These are phyloP conservation scores for Aproaerema taeniolella DNA, from an alignment of 2,888 invertebrate species.

Conservation along the genomic window DNA sequence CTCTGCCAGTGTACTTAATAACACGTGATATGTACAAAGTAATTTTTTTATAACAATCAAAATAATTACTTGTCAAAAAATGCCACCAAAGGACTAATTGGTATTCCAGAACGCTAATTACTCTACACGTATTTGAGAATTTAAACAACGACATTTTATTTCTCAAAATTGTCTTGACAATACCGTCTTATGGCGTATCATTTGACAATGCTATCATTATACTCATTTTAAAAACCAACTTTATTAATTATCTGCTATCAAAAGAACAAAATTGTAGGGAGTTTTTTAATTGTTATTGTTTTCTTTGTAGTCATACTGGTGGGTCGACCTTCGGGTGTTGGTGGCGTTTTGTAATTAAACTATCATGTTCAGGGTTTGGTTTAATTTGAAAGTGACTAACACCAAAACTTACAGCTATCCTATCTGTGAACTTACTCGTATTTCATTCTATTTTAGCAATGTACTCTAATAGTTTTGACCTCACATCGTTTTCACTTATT, in stretches of 20 bases:
- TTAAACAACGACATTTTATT: background rate
- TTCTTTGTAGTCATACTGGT: slow-evolving; percentile 33
- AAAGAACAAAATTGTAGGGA: slow-evolving; percentile 7
- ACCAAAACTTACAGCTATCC: too few relatives aligned
- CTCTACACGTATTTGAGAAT: background rate
- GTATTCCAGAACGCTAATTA: too few relatives aligned
- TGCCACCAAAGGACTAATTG: too few relatives aligned
- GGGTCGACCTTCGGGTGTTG: slow-evolving; percentile 35
- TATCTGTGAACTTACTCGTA: too few relatives aligned
- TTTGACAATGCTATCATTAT: slow-evolving; percentile 4
- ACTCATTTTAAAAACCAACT: slow-evolving; percentile 1
- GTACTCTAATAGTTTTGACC: too few relatives aligned
- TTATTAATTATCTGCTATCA: slow-evolving; percentile 8
- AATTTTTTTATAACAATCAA: too few relatives aligned
- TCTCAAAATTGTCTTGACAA: slow-evolving; percentile 2
- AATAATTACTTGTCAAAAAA: too few relatives aligned
- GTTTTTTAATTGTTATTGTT: slow-evolving; percentile 13
- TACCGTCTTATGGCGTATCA: slow-evolving; percentile 2
- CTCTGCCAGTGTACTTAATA: too few relatives aligned
- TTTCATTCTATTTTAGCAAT: too few relatives aligned
- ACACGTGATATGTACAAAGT: too few relatives aligned
- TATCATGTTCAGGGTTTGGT: slow-evolving; percentile 27
- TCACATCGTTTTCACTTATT: too few relatives aligned
- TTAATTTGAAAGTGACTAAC: too few relatives aligned
- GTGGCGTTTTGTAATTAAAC: slow-evolving; percentile 35